Evolutionary conservation across 2,113 vertebrate species (phyloP), one percentile per base, ranked within the genome.

Genomic region (Rhineura floridana): DNA sequence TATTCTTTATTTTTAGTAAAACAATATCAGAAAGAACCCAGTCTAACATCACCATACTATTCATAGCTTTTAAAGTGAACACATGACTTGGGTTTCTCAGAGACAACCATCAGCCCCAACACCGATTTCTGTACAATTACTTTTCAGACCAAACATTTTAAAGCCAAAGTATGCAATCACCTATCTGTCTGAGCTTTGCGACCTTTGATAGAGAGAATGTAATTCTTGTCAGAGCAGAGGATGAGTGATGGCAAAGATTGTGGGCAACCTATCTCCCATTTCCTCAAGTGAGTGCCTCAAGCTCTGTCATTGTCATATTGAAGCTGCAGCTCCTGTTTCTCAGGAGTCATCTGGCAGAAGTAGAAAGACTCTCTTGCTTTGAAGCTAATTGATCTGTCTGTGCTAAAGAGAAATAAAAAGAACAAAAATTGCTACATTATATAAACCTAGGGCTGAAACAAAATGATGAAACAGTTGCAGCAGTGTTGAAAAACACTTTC

Each of bases 201-300:
- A 39, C n/a, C 69, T 76, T 75, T 88, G 36, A 52, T 81, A 28
- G 25, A 69, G 55, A 52, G 76, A 69, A 39, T 65, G 78, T 73
- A 42, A 23, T 65, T 59, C 78, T 75, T 76, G 83, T 52, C 70
- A 81, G 52, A 75, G n/a, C 30, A 65, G 1, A 28, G n/a, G 50
- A 85, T 48, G 44, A 81, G 85, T 73, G n/a, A 75, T 46, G 13
- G 76, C 63, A 62, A 81, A 85, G 77, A 84, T 73, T 79, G 30
- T 62, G 12, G 46, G 63, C 9, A 30, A 67, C 46, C 36, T 76
- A 36, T 63, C 30, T 48, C 42, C 46, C 50, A 83, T 84, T 83
- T 84, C 28, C 11, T 69, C 46, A 36, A 55, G 30, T 33, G 75
- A 50, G 23, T 21, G 13, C 63, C 65, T 48, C 39, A 82, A 36